phyloP scores from a whole-genome alignment of 2,888 invertebrate genomes.

The Lagria hirta region DNA sequence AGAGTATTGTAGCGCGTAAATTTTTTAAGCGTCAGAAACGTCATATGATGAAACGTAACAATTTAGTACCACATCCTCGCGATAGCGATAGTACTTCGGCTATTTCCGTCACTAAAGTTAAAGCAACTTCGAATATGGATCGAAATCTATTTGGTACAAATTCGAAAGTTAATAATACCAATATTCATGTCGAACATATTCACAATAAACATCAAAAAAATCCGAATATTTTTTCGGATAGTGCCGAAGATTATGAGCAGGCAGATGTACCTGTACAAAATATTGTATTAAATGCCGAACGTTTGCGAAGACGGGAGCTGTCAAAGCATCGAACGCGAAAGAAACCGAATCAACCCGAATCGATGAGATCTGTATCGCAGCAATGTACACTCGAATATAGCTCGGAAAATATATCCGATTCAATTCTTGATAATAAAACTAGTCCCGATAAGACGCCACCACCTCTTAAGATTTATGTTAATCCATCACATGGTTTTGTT shows the following conservation, averaged over 20 bases:
- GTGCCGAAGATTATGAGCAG: conserved; percentile 60
- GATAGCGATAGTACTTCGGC: conserved; percentile 59
- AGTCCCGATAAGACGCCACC: conserved; percentile 34
- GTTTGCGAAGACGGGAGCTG: conserved; percentile 41
- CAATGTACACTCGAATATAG: conserved; percentile 72
- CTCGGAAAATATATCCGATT: conserved; percentile 57
- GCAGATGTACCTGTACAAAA: conserved; percentile 46
- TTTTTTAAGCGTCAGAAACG: conserved; percentile 87
- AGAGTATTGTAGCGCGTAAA: conserved; percentile 89
- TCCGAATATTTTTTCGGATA: conserved; percentile 68
- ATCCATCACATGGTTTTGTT: conserved; percentile 55
- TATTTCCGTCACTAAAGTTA: conserved; percentile 31
- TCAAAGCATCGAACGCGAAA: conserved; percentile 39
- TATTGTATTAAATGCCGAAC: conserved; percentile 44
- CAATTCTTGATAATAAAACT: conserved; percentile 41
- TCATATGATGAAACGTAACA: conserved; percentile 68
- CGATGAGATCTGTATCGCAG: conserved; percentile 68
- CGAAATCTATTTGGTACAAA: conserved; percentile 66
- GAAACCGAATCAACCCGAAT: conserved; percentile 32
- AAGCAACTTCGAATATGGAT: conserved; percentile 57
- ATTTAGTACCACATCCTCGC: conserved; percentile 63
- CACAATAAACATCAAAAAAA: conserved; percentile 63
- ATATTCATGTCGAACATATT: conserved; percentile 70
- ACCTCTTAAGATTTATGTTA: conserved; percentile 52
- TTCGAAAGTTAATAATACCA: conserved; percentile 79